Conservation (phyloP, 2,113 vertebrate genomes). For the Oryzias javanicus region DNA sequence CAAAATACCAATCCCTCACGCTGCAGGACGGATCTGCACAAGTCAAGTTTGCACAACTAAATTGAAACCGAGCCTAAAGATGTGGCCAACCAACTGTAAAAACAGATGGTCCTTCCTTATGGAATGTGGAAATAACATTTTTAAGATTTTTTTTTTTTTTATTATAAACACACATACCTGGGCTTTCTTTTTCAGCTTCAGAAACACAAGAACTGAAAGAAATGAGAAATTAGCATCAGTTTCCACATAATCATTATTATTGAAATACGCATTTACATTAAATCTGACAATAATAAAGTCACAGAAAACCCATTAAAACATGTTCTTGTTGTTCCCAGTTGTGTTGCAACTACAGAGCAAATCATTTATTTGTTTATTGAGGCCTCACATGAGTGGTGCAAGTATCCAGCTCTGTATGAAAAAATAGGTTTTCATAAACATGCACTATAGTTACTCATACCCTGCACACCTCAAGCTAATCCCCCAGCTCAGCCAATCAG, state of each 20-base stretch:
- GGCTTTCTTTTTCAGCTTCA: constrained; percentile 80
- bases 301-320: too few species aligned
- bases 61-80: background rate
- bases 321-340: too few species aligned
- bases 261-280: background rate
- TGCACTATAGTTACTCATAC: background rate
- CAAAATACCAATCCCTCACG: background rate
- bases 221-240: background rate
- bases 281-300: too few species aligned
- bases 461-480: constrained; percentile 5
- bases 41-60: background rate
- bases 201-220: constrained; percentile 84
- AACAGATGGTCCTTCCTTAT: too few species aligned
- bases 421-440: too few species aligned
- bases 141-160: too few species aligned
- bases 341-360: too few species aligned
- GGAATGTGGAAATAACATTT: too few species aligned
- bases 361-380: too few species aligned
- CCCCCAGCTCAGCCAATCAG: constrained; percentile 59
- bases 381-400: too few species aligned
- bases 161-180: constrained; percentile 68
- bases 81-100: background rate
- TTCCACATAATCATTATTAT: background rate
- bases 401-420: too few species aligned
- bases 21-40: background rate